A percentile compares a stretch with the other conserved stretches of the same genome.
Conservation (phyloP, 2,888 invertebrate species). For the Ophraella communa region DNA sequence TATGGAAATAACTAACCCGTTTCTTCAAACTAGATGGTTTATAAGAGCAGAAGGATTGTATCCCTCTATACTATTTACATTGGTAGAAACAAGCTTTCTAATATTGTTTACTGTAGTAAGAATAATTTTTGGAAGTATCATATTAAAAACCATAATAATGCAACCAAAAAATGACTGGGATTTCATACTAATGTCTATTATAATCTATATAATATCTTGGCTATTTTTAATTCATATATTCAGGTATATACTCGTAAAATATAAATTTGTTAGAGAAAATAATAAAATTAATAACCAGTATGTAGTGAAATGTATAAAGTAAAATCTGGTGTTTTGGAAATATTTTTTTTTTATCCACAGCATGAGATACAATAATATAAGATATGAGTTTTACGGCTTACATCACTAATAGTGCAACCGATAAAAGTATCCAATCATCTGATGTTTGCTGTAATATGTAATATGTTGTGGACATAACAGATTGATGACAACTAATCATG, state of each 20-base stretch:
- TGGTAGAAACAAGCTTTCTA: conserved; percentile 64
- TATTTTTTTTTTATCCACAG: too few relatives aligned
- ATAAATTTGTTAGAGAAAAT: conserved; percentile 23
- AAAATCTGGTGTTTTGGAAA: too few relatives aligned
- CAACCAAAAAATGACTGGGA: conserved; percentile 60
- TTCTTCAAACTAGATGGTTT: conserved; percentile 70
- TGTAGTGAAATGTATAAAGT: too few relatives aligned
- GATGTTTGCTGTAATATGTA: too few relatives aligned
- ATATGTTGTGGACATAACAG: too few relatives aligned
- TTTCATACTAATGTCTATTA: conserved; percentile 46
- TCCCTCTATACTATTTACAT: conserved; percentile 58
- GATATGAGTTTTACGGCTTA: too few relatives aligned
- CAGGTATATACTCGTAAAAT: conserved; percentile 49
- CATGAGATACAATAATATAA: too few relatives aligned
- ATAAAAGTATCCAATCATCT: too few relatives aligned
- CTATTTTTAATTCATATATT: conserved; percentile 52
- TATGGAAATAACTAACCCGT: conserved; percentile 69
- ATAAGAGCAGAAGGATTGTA: conserved; percentile 63
- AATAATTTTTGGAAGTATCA: conserved; percentile 63
- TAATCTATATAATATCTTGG: conserved; percentile 56
- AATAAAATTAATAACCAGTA: neutral
- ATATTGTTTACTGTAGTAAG: conserved; percentile 62
- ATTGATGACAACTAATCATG: too few relatives aligned
- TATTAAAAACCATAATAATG: conserved; percentile 59
- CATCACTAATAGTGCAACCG: too few relatives aligned